A percentile compares a stretch with the other conserved stretches of the same genome.
Evolutionary conservation across 2,113 vertebrate species (phyloP).

Genomic region (Fregata magnificens): DNA sequence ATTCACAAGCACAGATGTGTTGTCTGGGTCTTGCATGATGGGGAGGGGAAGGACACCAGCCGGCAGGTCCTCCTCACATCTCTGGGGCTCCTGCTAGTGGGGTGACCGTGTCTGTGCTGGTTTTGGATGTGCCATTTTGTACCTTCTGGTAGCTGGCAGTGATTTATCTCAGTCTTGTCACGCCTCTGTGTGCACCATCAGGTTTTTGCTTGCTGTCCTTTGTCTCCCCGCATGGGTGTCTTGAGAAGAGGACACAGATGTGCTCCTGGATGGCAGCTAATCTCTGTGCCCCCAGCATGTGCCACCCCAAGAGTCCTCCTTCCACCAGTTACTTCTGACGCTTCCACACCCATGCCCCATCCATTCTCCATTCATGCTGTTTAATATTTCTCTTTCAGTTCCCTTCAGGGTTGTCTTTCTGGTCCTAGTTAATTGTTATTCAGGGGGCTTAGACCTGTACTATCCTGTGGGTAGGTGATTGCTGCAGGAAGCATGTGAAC

Average conservation of each 20-base stretch:
- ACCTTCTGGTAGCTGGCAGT: too few species aligned
- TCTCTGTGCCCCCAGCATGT: accelerated
- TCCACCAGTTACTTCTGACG: neutral
- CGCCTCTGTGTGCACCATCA: accelerated
- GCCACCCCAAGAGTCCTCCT: neutral
- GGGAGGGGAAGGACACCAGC: too few species aligned
- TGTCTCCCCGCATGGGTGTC: neutral
- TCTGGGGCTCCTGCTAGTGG: neutral
- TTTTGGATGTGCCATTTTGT: neutral
- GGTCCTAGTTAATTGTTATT: neutral
- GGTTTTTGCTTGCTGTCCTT: neutral
- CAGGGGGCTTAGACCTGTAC: neutral
- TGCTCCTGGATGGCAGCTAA: neutral
- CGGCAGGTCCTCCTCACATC: accelerated
- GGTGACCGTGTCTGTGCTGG: neutral
- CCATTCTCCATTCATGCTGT: accelerated
- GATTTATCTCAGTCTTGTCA: neutral
- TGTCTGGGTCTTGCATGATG: too few species aligned
- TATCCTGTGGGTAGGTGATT: neutral
- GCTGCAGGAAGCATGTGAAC: neutral
- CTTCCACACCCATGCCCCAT: accelerated
- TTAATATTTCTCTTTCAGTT: neutral
- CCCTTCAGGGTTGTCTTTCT: neutral
- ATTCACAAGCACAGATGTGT: neutral
- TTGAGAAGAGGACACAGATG: neutral